phyloP scores from a whole-genome alignment of 2,797 vertebrate species.

The Syngnathus rostellatus region DNA sequence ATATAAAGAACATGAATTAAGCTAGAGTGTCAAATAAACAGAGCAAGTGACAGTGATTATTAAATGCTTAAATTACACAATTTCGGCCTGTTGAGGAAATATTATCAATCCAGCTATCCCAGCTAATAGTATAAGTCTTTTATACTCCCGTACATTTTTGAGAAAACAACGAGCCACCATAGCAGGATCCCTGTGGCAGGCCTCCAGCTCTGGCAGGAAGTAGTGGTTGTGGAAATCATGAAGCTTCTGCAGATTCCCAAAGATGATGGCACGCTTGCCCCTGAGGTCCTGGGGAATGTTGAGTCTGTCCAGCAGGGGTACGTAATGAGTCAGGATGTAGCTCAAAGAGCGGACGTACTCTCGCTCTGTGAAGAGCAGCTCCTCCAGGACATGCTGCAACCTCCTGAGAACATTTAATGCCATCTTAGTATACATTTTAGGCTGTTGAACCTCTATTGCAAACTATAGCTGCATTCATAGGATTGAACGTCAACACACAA shows the following conservation, averaged over 20 bases:
- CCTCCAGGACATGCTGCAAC: constrained; percentile 72
- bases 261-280: constrained; percentile 72
- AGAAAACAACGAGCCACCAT: constrained; percentile 71
- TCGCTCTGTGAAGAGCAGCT: constrained; percentile 72
- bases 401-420: constrained; percentile 48
- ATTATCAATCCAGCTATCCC: not conserved
- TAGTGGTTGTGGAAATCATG: constrained; percentile 71
- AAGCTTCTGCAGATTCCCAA: constrained; percentile 76
- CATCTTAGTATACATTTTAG: not conserved
- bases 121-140: too few relatives aligned
- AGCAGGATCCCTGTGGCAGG: constrained; percentile 61
- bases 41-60: too few relatives aligned
- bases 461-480: not conserved
- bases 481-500: too few relatives aligned
- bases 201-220: constrained; percentile 74
- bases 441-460: not conserved
- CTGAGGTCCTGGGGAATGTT: constrained; percentile 74
- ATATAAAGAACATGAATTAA: too few relatives aligned
- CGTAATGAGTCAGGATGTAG: constrained; percentile 74
- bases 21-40: too few relatives aligned
- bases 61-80: too few relatives aligned
- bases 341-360: constrained; percentile 72
- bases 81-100: too few relatives aligned
- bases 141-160: constrained; percentile 61
- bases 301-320: constrained; percentile 68